Conservation (phyloP, 2,113 vertebrate genomes). For the Verasper variegatus region DNA sequence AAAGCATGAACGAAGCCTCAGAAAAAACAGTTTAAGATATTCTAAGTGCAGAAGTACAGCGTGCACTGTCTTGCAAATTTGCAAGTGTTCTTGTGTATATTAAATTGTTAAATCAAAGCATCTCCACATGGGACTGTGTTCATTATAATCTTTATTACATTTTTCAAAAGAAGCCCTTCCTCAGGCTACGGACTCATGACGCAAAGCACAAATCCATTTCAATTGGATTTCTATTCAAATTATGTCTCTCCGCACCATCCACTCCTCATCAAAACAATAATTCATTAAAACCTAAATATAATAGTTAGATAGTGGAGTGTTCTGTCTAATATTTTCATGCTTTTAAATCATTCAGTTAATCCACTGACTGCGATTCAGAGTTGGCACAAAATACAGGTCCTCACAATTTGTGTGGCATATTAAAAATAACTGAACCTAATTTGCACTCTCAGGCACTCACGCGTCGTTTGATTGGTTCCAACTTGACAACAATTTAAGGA, state of each 20-base stretch:
- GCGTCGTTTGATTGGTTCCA: slow-evolving; percentile 7
- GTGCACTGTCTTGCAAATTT: slow-evolving; percentile 16
- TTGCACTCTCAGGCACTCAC: slow-evolving; percentile 1
- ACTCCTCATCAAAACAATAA: slow-evolving; percentile 25
- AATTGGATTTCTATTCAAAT: slow-evolving; percentile 48
- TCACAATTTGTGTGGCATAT: background rate
- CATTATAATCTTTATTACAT: slow-evolving; percentile 63
- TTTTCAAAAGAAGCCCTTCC: slow-evolving; percentile 58
- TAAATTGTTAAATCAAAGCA: slow-evolving; percentile 51
- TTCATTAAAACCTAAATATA: slow-evolving; percentile 41
- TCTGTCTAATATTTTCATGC: slow-evolving; percentile 40
- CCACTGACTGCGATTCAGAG: slow-evolving; percentile 42
- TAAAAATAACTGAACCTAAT: slow-evolving; percentile 25
- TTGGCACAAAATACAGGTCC: background rate
- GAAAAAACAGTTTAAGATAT: slow-evolving; percentile 24
- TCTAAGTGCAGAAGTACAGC: slow-evolving; percentile 14
- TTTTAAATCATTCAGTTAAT: slow-evolving; percentile 36
- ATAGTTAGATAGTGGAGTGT: slow-evolving; percentile 4
- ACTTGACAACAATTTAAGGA: slow-evolving; percentile 24
- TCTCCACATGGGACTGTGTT: slow-evolving; percentile 30
- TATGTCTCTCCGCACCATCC: slow-evolving; percentile 27
- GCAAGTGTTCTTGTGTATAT: slow-evolving; percentile 9
- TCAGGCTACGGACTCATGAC: slow-evolving; percentile 59
- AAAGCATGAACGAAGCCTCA: slow-evolving; percentile 3
- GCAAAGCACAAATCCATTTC: slow-evolving; percentile 56